Evolutionary conservation across 1,140 invertebrate species (phyloP), one percentile per base, ranked within the genome.

Genomic region (Geopemphigus sp.): DNA sequence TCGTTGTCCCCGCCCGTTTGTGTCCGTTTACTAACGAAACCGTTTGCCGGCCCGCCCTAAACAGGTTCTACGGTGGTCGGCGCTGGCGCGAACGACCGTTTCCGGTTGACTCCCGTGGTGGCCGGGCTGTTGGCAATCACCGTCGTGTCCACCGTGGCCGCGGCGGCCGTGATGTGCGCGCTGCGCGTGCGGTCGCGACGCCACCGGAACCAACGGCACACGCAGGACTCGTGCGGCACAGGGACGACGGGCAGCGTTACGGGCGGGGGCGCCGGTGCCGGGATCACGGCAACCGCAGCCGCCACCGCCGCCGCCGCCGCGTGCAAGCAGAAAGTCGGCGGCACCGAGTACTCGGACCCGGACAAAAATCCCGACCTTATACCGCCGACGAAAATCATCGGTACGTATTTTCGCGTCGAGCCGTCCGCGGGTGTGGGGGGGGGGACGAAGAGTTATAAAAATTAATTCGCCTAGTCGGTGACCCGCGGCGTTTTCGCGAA

Each of bases 101-200:
- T 92, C 82, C 90, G 91, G 83, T 88, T 94, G 80, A 93, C 92
- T 54, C 92, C 92, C 32, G 86, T 94, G 73, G 86, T 94, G 22
- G 92, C 91, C 29, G 89, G 92, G 57, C 87, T 94, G 81, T 89
- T 93, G 80, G 91, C 92, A 22, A 88, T 92, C 80, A 88, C 92
- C 50, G 89, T 89, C 22, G 88, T 92, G 66, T 87, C 94, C 81
- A 89, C 93, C 80, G 91, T 91, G n/a, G 88, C 92, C 78, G 91
- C 90, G 11, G 87, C 92, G 39, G 88, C 90, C 53, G 91, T 93
- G 80, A 87, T 93, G 81, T 89, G 90, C 14, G 91, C 91, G 12
- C 84, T 93, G 73, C 90, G 90, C 84, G 85, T 92, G 53, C 86
- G 91, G 66, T 78, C 74, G 17, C 39, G n/a, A 0, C 54, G 74